Conservation (phyloP, 2,113 vertebrate species). For the Reinhardtius hippoglossoides region DNA sequence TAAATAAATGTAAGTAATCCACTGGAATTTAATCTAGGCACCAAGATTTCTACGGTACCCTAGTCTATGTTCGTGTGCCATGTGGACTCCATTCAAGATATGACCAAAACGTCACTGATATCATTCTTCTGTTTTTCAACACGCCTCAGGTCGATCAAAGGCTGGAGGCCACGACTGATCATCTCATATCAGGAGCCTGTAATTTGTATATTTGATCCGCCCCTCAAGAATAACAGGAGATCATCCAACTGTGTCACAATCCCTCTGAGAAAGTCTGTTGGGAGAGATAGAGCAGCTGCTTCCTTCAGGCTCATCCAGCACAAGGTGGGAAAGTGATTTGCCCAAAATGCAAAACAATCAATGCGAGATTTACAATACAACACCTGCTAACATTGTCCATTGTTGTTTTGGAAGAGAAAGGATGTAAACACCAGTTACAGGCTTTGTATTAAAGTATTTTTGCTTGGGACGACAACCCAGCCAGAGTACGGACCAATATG, state of each 20-base stretch:
- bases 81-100: too few species aligned
- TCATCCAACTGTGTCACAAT: background rate
- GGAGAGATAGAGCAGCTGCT: background rate
- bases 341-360: background rate
- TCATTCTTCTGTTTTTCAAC: background rate
- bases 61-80: too few species aligned
- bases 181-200: conserved; percentile 4
- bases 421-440: background rate
- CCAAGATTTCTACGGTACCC: too few species aligned
- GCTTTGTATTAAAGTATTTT: background rate
- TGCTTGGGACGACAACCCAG: background rate
- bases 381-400: background rate
- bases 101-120: background rate
- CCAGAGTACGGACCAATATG: background rate
- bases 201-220: conserved; percentile 10
- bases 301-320: background rate
- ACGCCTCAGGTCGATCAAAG: background rate
- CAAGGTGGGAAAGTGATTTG: background rate
- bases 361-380: too few species aligned
- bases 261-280: conserved; percentile 7
- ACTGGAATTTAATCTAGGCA: too few species aligned
- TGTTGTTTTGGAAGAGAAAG: background rate
- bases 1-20: too few species aligned
- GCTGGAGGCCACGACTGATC: background rate
- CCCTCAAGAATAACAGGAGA: background rate